Base-by-base conservation (phyloP, 2,113 vertebrate species). In the Rhinolophus sinicus region DNA sequence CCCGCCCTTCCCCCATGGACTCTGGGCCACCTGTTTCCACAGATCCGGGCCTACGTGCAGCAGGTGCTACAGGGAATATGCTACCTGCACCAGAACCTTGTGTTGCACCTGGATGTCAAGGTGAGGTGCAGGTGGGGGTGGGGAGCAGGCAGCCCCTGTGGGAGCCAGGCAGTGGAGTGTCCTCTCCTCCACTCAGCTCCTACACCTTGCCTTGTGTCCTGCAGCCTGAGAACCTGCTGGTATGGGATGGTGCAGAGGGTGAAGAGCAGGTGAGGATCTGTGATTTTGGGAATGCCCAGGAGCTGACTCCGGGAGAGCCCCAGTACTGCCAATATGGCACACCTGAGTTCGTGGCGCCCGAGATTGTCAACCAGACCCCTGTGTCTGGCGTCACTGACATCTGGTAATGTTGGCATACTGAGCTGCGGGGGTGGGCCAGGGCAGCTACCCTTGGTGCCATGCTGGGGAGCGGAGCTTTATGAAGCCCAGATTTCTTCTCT, bases 261-360 rank as follows among this genome's bases (percentile, higher is more conserved):
- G 98, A 99, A 0, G 99, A 99, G 97, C 99, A 99, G 96, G 98
- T 99, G 96, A 98, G 99, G 85, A 98, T 99, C 97, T 99, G 99
- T 67, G 99, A 99, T 96, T 99, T 99, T 0, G 99, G 99, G 85
- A 99, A 99, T 0, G 99, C 99, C 0, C 98, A 99, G 92, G 98
- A 98, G 78, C 73, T 99, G 96, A 99, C 97, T 0, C 98, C 99
- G 0, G 99, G 99, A 19, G 99, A 99, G 77, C 98, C 99, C 3
- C 99, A 99, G 94, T 99, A 99, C 98, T 99, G 99, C 98, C 99
- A 99, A 88, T 99, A 99, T 0, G 99, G 99, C 95, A 99, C 99
- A 0, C 99, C 99, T 0, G 99, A 99, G 98, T 99, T 99, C 0
- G 99, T 99, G 76, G 98, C 99, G 0, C 99, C 99, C 0, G 99